Evolutionary conservation across 2,888 invertebrate species (phyloP).

Genomic region (Sicus ferrugineus): DNA sequence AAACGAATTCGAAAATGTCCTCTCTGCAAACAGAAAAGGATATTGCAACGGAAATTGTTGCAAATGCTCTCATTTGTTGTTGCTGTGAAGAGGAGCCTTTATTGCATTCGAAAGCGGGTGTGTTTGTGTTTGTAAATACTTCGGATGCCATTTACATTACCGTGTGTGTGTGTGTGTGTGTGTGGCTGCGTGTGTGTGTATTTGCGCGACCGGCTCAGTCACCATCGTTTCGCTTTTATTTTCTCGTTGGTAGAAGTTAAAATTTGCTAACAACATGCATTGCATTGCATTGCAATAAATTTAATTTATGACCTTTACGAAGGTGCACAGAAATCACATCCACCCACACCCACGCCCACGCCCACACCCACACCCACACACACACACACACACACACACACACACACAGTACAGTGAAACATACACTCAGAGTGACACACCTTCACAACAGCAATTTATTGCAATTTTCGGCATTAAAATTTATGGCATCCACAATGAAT

Average conservation of each 20-base stretch:
- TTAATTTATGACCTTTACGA: conserved; percentile 27
- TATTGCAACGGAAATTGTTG: conserved; percentile 33
- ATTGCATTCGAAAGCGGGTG: no score
- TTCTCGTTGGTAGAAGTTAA: conserved; percentile 16
- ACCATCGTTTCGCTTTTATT: background rate
- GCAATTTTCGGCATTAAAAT: background rate
- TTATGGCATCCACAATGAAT: background rate
- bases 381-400: background rate
- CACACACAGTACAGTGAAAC: conserved; percentile 21
- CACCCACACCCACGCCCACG: background rate
- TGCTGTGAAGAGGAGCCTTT: background rate
- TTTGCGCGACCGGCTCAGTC: background rate
- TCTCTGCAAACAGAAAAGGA: conserved; percentile 10
- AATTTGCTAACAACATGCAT: conserved; percentile 34
- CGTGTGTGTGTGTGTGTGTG: background rate
- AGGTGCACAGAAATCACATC: background rate
- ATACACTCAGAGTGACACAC: conserved; percentile 16
- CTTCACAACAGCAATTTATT: conserved; percentile 21
- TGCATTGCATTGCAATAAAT: conserved; percentile 30
- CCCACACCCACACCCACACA: conserved; percentile 20
- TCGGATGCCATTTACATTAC: no score
- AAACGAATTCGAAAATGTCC: background rate
- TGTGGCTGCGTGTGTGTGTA: no score
- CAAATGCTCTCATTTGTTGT: conserved; percentile 23
- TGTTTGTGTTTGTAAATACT: no score